A percentile compares a stretch with the other conserved stretches of the same genome.
Evolutionary conservation across 2,888 invertebrate species (phyloP).

Genomic region (Boloria euphrosyne): DNA sequence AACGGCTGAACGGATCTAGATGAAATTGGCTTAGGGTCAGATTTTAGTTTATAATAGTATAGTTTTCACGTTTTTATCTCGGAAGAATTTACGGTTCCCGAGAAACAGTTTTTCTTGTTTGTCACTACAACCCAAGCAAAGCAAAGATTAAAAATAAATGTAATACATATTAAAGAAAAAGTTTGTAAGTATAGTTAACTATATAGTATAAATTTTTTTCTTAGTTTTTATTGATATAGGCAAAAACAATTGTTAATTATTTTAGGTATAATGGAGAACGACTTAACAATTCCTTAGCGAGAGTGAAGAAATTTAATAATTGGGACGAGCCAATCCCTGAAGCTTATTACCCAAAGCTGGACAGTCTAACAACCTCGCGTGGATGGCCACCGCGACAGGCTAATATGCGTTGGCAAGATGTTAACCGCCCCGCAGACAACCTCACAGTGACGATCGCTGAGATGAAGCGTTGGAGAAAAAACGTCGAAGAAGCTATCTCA

Average conservation of each 20-base stretch:
- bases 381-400: slow-evolving; percentile 88
- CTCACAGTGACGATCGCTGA: slow-evolving; percentile 84
- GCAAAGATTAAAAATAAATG: too few relatives aligned
- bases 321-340: slow-evolving; percentile 87
- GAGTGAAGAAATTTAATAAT: slow-evolving; percentile 85
- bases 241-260: not conserved
- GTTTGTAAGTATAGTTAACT: too few relatives aligned
- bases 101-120: too few relatives aligned
- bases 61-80: too few relatives aligned
- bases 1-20: too few relatives aligned
- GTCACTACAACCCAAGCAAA: too few relatives aligned
- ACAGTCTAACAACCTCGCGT: slow-evolving; percentile 86
- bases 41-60: too few relatives aligned
- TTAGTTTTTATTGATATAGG: not conserved
- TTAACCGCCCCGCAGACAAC: slow-evolving; percentile 86
- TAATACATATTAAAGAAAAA: too few relatives aligned
- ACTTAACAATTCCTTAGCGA: slow-evolving; percentile 85
- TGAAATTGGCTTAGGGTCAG: too few relatives aligned
- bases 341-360: slow-evolving; percentile 92
- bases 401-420: slow-evolving; percentile 82
- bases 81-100: too few relatives aligned
- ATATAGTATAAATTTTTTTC: too few relatives aligned
- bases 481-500: slow-evolving; percentile 88
- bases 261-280: slow-evolving; percentile 89
- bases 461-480: slow-evolving; percentile 88